Evolutionary conservation across 2,888 invertebrate species (phyloP), one percentile per base, ranked within the genome.

Genomic region (Lycophotia porphyrea): DNA sequence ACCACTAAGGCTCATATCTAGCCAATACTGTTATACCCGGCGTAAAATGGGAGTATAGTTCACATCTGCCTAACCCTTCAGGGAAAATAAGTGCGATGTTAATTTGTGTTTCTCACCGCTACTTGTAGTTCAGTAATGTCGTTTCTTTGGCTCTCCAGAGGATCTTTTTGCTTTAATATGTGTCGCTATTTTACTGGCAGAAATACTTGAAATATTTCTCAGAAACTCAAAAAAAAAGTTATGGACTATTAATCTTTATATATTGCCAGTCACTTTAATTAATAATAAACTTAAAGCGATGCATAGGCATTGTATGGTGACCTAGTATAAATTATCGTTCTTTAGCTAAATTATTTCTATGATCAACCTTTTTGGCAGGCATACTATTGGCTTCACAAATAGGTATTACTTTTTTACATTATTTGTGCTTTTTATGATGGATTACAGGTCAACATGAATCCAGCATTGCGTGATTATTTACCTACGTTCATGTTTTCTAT

Each of bases 391-490:
- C 61, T n/a, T 27, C 34, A 60, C 9, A 63, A n/a, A 36, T 21
- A 31, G 18, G 4, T n/a, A 18, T 31, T 60, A 24, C 5, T 42
- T 39, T 36, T 34, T 60, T 18, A 31, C n/a, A n/a, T n/a, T 70
- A 42, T 44, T 58, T 70, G 15, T 70, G 24, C 5, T 70, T 76
- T 34, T 1, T 44, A 58, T 34, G 47, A 58, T 58, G 36, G 2
- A 65, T 64, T 73, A 52, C 21, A 77, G 81, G 77, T 72, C 73
- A 67, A 39, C 58, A 60, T 58, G 47, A 47, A 61, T 42, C 27
- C 58, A 5, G 7, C 24, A 34, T 75, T 52, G 66, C 82, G 82
- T 82, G 82, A 52, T 60, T 58, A 5, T 71, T 5, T 39, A 36
- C 13, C 24, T 34, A 34, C 11, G n/a, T 72, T 74, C 69, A 74